Conservation (phyloP, 2,113 vertebrate species). For the Caretta caretta region DNA sequence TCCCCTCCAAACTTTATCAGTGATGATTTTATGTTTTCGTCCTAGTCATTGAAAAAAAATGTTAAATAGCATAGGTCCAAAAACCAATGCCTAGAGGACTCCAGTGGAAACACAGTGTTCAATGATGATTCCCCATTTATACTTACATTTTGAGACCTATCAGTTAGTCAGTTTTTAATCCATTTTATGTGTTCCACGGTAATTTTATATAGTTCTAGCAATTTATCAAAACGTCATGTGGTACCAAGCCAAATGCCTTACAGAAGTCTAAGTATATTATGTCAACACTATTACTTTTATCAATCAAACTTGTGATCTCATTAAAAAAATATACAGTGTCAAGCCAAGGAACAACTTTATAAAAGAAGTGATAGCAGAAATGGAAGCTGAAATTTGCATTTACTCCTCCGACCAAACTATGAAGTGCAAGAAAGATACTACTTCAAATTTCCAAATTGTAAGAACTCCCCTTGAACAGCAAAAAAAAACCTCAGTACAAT, state of each 20-base stretch:
- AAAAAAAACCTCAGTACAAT: background rate
- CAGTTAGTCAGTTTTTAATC: background rate
- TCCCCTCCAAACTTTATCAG: too few species aligned
- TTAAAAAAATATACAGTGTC: background rate
- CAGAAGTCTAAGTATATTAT: background rate
- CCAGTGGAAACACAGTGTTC: background rate
- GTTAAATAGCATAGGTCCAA: too few species aligned
- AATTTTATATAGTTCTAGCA: background rate
- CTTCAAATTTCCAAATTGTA: background rate
- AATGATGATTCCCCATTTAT: background rate
- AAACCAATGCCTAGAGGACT: background rate
- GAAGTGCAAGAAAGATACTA: background rate
- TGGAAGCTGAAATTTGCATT: background rate
- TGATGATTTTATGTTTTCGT: too few species aligned
- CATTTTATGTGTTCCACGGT: background rate
- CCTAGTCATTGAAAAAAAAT: too few species aligned
- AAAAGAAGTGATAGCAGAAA: background rate
- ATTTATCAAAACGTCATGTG: background rate
- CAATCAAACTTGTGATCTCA: background rate
- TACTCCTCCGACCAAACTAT: background rate
- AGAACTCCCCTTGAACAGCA: background rate
- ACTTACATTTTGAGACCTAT: background rate
- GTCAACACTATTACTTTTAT: background rate
- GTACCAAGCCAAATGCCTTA: background rate
- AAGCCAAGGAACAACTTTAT: background rate